phyloP scores from a whole-genome alignment of 2,113 vertebrate genomes.

The Heloderma charlesbogerti region DNA sequence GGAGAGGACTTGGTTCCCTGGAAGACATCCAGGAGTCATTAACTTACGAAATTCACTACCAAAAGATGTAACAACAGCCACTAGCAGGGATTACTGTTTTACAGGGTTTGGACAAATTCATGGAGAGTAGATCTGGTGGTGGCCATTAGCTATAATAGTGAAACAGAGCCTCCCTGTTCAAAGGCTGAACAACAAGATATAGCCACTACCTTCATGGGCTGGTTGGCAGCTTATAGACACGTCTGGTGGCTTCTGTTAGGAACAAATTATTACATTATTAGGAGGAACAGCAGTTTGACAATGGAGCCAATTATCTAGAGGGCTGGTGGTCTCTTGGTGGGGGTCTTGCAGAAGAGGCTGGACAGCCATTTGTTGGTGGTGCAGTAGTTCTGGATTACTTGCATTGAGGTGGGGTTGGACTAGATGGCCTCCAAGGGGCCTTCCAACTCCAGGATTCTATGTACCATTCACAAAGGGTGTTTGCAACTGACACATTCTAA shows the following conservation, averaged over 20 bases:
- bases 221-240: not conserved
- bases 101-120: not conserved
- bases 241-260: not conserved
- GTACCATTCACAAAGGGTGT: too few species aligned
- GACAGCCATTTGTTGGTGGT: not conserved
- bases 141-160: not conserved
- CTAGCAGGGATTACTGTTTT: not conserved
- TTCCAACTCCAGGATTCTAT: not conserved
- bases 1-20: not conserved
- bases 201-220: not conserved
- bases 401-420: not conserved
- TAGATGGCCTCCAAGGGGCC: not conserved
- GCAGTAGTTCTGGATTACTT: not conserved
- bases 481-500: too few species aligned
- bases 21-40: not conserved
- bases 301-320: not conserved
- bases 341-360: not conserved
- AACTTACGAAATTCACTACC: not conserved
- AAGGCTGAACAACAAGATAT: not conserved
- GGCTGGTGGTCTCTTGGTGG: not conserved
- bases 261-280: not conserved
- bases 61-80: not conserved
- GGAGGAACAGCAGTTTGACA: not conserved
- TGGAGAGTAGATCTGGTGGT: not conserved
- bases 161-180: not conserved